These are phyloP conservation scores for Synergus laeviventris DNA, from an alignment of 2,888 invertebrate genomes.

Conservation along the genomic window DNA sequence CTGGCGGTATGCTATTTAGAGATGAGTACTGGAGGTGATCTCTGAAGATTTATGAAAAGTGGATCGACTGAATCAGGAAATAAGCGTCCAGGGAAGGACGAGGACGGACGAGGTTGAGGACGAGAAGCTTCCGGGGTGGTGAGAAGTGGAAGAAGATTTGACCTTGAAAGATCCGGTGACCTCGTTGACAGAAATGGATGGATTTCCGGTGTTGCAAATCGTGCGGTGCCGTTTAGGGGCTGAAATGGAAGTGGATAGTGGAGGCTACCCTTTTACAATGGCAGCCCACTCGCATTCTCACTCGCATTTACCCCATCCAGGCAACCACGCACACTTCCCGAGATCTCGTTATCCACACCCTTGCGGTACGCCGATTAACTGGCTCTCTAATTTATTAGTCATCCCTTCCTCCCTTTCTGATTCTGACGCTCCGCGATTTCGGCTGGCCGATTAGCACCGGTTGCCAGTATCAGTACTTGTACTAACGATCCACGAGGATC, in stretches of 20 bases:
- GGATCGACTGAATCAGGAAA: slow-evolving; percentile 12
- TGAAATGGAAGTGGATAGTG: slow-evolving; percentile 68
- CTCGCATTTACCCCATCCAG: slow-evolving; percentile 67
- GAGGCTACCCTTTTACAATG: slow-evolving; percentile 68
- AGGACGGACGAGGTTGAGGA: slow-evolving; percentile 8
- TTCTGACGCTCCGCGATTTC: slow-evolving; percentile 1
- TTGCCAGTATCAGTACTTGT: not conserved
- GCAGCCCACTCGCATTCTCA: slow-evolving; percentile 68
- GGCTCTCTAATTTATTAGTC: slow-evolving; percentile 25
- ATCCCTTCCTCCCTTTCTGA: not conserved
- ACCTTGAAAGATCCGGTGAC: slow-evolving; percentile 30
- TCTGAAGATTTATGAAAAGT: slow-evolving; percentile 24
- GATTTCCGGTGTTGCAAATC: slow-evolving; percentile 73
- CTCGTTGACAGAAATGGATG: slow-evolving; percentile 65
- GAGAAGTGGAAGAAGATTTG: slow-evolving; percentile 41
- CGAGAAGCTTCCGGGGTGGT: slow-evolving; percentile 3
- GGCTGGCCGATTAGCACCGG: not conserved
- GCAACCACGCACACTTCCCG: slow-evolving; percentile 69
- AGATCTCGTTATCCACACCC: slow-evolving; percentile 71
- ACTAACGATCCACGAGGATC: not conserved
- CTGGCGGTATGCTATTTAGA: slow-evolving; percentile 6
- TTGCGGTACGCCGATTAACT: slow-evolving; percentile 68
- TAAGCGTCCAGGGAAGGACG: not conserved
- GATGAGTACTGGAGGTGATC: not conserved
- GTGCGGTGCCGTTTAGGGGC: slow-evolving; percentile 72